These are phyloP conservation scores for Spinus olivaceus DNA, from an alignment of 2,797 vertebrate species.

Conservation along the genomic window DNA sequence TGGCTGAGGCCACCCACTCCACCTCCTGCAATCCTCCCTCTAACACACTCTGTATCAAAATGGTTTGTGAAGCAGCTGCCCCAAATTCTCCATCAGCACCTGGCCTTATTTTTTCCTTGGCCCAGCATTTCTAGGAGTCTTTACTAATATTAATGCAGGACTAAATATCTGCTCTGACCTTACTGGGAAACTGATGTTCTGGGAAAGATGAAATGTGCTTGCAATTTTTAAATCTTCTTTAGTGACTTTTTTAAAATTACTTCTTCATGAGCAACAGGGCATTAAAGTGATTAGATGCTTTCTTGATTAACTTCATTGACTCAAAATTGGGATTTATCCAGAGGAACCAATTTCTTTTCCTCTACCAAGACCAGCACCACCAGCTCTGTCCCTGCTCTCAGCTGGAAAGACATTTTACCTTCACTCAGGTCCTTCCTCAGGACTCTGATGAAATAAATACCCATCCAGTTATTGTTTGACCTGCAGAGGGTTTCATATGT, in stretches of 20 bases:
- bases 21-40: not conserved
- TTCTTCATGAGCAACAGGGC: not conserved
- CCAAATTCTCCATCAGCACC: not conserved
- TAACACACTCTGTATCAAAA: not conserved
- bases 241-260: not conserved
- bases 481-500: not conserved
- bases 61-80: not conserved
- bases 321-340: not conserved
- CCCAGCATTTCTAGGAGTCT: not conserved
- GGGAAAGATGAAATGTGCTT: not conserved
- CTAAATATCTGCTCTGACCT: not conserved
- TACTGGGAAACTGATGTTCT: not conserved
- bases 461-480: not conserved
- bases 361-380: not conserved
- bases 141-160: not conserved
- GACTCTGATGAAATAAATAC: not conserved
- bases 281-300: not conserved
- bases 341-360: not conserved
- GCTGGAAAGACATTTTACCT: not conserved
- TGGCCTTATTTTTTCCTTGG: not conserved
- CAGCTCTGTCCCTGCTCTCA: not conserved
- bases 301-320: not conserved
- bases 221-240: not conserved
- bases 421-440: not conserved
- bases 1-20: not conserved